Evolutionary conservation across 2,888 invertebrate genomes (phyloP).

Genomic region (Zelleria hepariella): DNA sequence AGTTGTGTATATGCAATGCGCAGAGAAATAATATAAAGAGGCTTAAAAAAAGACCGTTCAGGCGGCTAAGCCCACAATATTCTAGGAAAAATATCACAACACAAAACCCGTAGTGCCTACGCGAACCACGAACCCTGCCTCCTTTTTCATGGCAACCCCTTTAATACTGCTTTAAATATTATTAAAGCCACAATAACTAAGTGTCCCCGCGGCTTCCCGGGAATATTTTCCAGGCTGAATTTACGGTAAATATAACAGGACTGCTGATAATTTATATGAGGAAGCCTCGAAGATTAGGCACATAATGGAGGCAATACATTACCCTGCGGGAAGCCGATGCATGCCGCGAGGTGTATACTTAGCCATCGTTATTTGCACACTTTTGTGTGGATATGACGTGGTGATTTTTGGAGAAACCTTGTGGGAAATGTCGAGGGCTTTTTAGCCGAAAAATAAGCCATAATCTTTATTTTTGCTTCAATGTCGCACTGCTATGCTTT

Average conservation of each 20-base stretch:
- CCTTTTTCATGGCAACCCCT: not conserved
- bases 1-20: no score
- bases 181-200: not conserved
- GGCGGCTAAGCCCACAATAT: no score
- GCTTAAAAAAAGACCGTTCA: no score
- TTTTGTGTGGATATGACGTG: not conserved
- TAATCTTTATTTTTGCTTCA: no score
- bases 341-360: conserved; percentile 8
- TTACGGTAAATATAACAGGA: conserved; percentile 26
- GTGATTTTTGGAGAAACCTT: not conserved
- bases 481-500: no score
- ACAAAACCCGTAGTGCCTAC: not conserved
- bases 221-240: conserved; percentile 26
- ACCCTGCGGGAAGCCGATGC: conserved; percentile 28
- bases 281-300: conserved; percentile 56
- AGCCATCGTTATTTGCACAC: conserved; percentile 4
- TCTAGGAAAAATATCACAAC: not conserved
- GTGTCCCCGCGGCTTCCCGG: not conserved
- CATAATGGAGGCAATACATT: conserved; percentile 53
- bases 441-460: not conserved
- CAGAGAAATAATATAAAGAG: no score
- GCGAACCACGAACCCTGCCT: not conserved
- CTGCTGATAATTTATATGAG: conserved; percentile 51
- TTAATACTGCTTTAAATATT: not conserved
- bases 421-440: not conserved